Evolutionary conservation across 1,140 invertebrate genomes (phyloP), one percentile per base, ranked within the genome.

Genomic region (Cepaea nemoralis): DNA sequence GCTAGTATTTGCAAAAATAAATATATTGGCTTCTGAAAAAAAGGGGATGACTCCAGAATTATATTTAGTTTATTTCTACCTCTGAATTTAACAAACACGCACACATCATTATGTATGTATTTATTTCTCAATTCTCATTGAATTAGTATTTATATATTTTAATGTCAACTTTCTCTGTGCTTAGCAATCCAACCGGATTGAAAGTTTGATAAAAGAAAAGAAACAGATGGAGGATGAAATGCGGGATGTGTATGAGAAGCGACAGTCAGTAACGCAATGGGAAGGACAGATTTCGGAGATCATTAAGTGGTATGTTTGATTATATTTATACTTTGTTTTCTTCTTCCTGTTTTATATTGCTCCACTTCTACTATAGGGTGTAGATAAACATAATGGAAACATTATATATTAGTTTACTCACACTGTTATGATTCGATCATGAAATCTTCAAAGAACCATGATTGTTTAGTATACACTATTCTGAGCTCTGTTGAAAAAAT

Each of bases 251-350:
- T 90, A 88, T 84, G 86, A 90, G 69, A 88, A 89, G 75, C 80
- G 96, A 83, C 96, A 97, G 89, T 95, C 96, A 10, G 95, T 97
- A 59, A 94, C 95, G n/a, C 95, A 96, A 86, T 97, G 96, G 96
- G 96, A 94, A 88, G 94, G 95, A 19, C 96, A 99, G 93, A 97
- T 98, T 81, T 95, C 96, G 0, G 97, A 99, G 91, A 98, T 98
- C 75, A 98, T 99, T 85, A 95, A 97, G 89, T 98, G 97, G 94
- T 94, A 85, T 88, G 48, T 76, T 2, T 24, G n/a, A 16, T 55
- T 14, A 14, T n/a, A 55, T 14, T 55, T 14, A n/a, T 14, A 55
- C 14, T 16, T 55, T n/a, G n/a, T n/a, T n/a, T n/a, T n/a, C n/a
- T n/a, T n/a, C n/a, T n/a, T 55, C n/a, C n/a, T 55, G 50, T 55